phyloP scores from a whole-genome alignment of 2,888 invertebrate species.

The Epinotia ramella region DNA sequence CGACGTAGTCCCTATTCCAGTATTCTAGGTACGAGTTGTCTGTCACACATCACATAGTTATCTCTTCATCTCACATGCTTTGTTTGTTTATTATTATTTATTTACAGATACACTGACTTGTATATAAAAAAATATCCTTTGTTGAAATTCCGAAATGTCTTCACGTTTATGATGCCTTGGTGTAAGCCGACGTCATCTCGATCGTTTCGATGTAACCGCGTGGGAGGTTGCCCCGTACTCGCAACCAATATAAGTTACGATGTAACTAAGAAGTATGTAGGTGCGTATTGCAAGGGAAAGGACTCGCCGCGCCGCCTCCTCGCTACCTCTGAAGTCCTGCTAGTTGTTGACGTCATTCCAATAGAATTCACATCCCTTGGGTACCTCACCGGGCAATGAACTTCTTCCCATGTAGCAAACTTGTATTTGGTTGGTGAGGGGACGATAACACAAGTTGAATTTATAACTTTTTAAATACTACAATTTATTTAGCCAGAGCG shows the following conservation, averaged over 20 bases:
- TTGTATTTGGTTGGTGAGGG: conserved; percentile 21
- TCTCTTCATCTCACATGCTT: neutral
- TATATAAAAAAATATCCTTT: conserved; percentile 1
- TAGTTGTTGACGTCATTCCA: conserved; percentile 86
- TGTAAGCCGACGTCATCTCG: conserved; percentile 66
- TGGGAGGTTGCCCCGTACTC: conserved; percentile 47
- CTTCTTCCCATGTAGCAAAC: conserved; percentile 34
- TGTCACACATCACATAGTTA: neutral
- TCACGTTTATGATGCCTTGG: conserved; percentile 58
- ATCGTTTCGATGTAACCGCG: conserved; percentile 66
- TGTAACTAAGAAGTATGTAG: conserved; percentile 52
- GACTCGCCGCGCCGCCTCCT: conserved; percentile 62
- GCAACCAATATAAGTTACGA: conserved; percentile 45
- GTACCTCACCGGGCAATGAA: conserved; percentile 68
- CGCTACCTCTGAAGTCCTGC: conserved; percentile 72
- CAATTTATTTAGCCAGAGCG: conserved; percentile 1
- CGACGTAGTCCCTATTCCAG: neutral
- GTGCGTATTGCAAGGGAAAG: conserved; percentile 57
- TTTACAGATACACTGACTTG: neutral
- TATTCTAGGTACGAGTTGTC: neutral
- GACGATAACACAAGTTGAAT: neutral
- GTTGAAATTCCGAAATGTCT: conserved; percentile 47
- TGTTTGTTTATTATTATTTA: conserved; percentile 1
- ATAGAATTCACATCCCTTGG: conserved; percentile 81
- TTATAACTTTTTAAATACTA: neutral